Percentiles rank a stretch among this genome's conserved stretches.
Evolutionary conservation across 1,140 invertebrate genomes (phyloP).

Genomic region (Drosophila repletoides): DNA sequence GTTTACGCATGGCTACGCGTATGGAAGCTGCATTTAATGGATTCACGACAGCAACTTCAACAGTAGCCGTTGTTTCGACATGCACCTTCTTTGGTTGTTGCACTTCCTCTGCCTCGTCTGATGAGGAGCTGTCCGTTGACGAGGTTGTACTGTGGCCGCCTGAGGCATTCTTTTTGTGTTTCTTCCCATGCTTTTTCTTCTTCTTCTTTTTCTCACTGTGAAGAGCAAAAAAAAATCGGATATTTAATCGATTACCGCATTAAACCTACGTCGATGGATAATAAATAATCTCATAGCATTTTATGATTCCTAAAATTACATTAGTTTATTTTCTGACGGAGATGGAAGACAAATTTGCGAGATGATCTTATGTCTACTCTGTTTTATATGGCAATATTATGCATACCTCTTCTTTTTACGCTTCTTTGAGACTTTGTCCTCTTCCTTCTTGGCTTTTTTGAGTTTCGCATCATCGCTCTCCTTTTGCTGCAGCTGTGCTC

Average conservation of each 20-base stretch:
- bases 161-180: constrained; percentile 83
- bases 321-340: too few relatives aligned
- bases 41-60: too few relatives aligned
- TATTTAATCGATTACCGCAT: not conserved
- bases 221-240: not conserved
- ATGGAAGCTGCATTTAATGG: constrained; percentile 85
- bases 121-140: constrained; percentile 66
- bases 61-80: not conserved
- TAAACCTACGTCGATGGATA: not conserved
- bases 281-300: too few relatives aligned
- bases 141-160: constrained; percentile 56
- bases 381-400: not conserved
- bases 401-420: constrained; percentile 73
- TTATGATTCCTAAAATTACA: too few relatives aligned
- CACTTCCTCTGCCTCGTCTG: constrained; percentile 81
- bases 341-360: too few relatives aligned
- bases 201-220: constrained; percentile 83
- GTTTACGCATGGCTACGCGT: constrained; percentile 87
- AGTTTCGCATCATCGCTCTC: constrained; percentile 82
- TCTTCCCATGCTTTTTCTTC: constrained; percentile 86
- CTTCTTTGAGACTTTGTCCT: constrained; percentile 74
- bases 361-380: too few relatives aligned
- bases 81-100: constrained; percentile 79
- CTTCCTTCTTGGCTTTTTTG: constrained; percentile 78
- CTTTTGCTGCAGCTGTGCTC: constrained; percentile 85